Evolutionary conservation across 1,140 invertebrate genomes (phyloP).

Genomic region (Pararge aegeria): DNA sequence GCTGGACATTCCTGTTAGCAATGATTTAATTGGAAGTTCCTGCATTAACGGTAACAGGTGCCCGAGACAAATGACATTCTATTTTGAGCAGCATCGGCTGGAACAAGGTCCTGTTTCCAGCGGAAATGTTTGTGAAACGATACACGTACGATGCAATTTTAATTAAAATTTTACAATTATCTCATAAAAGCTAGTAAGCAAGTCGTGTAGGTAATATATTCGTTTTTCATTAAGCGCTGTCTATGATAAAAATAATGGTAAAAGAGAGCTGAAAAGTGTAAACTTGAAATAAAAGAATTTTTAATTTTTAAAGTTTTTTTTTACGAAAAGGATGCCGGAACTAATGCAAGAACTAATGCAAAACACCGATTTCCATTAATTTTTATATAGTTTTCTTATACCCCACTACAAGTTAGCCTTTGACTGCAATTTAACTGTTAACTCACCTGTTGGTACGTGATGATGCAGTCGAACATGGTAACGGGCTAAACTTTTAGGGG

Average conservation of each 20-base stretch:
- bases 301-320: too few relatives aligned
- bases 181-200: background rate
- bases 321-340: too few relatives aligned
- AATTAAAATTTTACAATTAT: conserved; percentile 44
- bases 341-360: too few relatives aligned
- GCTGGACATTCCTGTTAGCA: conserved; percentile 24
- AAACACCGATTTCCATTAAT: too few relatives aligned
- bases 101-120: conserved; percentile 8
- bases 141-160: conserved; percentile 31
- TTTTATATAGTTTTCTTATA: too few relatives aligned
- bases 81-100: conserved; percentile 9
- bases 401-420: too few relatives aligned
- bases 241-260: background rate
- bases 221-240: background rate
- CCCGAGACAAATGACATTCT: conserved; percentile 12
- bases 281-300: too few relatives aligned
- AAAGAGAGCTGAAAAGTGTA: background rate
- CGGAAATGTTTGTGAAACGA: conserved; percentile 16
- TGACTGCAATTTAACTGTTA: too few relatives aligned
- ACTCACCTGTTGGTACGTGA: too few relatives aligned
- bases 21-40: conserved; percentile 20
- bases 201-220: background rate
- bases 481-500: too few relatives aligned
- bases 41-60: conserved; percentile 14
- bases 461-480: too few relatives aligned